A percentile compares a stretch with the other conserved stretches of the same genome.
phyloP scores from a whole-genome alignment of 2,888 invertebrate genomes.

The Drosophila subquinaria region DNA sequence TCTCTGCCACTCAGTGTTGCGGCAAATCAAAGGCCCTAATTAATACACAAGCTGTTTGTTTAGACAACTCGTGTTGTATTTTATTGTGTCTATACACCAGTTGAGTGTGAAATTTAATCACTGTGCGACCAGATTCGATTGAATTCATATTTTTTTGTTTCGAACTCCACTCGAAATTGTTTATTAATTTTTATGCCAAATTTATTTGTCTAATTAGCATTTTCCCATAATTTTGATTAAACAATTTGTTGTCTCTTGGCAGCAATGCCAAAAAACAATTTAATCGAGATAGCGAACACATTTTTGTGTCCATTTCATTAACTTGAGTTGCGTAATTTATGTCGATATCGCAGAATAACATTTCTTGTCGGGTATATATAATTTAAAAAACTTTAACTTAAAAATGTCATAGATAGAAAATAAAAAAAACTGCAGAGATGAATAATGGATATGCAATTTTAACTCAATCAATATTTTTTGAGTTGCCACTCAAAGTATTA shows the following conservation, averaged over 20 bases:
- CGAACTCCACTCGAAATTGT: conserved; percentile 49
- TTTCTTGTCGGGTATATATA: conserved; percentile 2
- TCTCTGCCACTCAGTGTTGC: conserved; percentile 44
- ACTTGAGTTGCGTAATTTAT: conserved; percentile 63
- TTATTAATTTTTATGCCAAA: conserved; percentile 73
- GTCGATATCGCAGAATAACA: conserved; percentile 9
- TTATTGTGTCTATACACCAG: conserved; percentile 21
- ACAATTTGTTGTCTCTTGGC: conserved; percentile 59
- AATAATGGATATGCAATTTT: too few relatives aligned
- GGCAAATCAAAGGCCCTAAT: conserved; percentile 68
- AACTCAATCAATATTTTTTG: background rate
- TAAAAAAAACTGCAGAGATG: too few relatives aligned
- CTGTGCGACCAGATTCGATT: conserved; percentile 66
- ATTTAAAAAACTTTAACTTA: background rate
- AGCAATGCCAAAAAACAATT: conserved; percentile 31
- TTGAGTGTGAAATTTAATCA: conserved; percentile 77
- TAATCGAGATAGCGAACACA: conserved; percentile 47
- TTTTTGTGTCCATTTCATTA: conserved; percentile 64
- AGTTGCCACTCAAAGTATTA: background rate
- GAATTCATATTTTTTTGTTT: conserved; percentile 43
- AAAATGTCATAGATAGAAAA: too few relatives aligned
- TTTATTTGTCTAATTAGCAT: conserved; percentile 76
- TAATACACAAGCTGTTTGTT: conserved; percentile 57
- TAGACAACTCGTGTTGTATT: conserved; percentile 47
- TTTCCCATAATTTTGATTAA: conserved; percentile 70